A percentile compares a stretch with the other conserved stretches of the same genome.
Evolutionary conservation across 2,888 invertebrate genomes (phyloP).

Genomic region (Crematogaster levior): DNA sequence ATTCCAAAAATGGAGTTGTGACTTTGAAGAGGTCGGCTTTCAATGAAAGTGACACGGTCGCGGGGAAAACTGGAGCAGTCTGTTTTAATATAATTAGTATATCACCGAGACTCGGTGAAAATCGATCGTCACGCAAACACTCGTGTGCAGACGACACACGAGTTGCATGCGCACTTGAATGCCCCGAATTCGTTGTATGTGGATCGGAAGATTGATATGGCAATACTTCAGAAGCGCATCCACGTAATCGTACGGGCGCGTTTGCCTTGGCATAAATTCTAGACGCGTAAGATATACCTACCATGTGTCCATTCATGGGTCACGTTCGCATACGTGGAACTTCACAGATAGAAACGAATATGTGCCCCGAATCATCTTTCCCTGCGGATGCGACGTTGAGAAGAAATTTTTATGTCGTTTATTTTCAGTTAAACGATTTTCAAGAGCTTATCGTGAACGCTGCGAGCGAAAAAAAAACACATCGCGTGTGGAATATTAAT

Average conservation of each 20-base stretch:
- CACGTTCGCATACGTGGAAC: conserved; percentile 7
- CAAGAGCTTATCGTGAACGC: background rate
- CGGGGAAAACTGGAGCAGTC: background rate
- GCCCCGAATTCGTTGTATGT: conserved; percentile 40
- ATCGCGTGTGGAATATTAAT: conserved; percentile 46
- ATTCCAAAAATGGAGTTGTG: background rate
- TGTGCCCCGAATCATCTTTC: background rate
- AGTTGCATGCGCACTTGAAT: conserved; percentile 13
- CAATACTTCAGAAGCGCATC: conserved; percentile 30
- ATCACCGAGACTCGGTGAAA: background rate
- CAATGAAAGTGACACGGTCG: conserved; percentile 7
- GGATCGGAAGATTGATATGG: conserved; percentile 47
- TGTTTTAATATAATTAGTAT: conserved; percentile 30
- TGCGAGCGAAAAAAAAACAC: background rate
- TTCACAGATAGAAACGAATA: conserved; percentile 4
- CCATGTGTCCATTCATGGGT: conserved; percentile 30
- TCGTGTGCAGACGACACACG: background rate
- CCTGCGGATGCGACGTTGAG: background rate
- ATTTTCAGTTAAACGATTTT: conserved; percentile 1
- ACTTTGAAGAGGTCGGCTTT: background rate
- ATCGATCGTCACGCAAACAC: conserved; percentile 28
- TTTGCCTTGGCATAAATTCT: conserved; percentile 64
- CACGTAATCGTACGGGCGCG: conserved; percentile 16
- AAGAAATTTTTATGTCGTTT: background rate
- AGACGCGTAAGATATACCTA: background rate